Evolutionary conservation across 2,888 invertebrate species (phyloP), one percentile per base, ranked within the genome.

Genomic region (Conistra vaccinii): DNA sequence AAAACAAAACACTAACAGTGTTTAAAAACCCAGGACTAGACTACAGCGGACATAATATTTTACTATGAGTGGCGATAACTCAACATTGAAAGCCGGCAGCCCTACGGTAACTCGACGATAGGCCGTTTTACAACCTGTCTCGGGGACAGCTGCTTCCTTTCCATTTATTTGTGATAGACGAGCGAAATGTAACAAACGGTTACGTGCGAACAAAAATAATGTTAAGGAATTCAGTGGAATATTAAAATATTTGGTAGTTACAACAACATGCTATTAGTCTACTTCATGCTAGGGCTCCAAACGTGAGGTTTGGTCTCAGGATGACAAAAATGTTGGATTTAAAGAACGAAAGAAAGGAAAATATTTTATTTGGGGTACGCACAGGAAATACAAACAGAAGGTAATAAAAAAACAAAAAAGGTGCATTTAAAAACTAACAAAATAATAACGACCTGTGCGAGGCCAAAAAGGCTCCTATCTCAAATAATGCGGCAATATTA

Each of bases 141-240:
- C 85, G 85, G 87, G 87, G 92, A 91, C 91, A 91, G 91, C 90
- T 90, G 90, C 89, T 93, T 93, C 92, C 91, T 89, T 85, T 87
- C 80, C 83, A 87, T 90, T 55, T 84, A 89, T 87, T 83, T 63
- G 63, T 78, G 87, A 88, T 80, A 66, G 78, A 86, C 80, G 74
- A 83, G 78, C 69, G 61, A 83, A 87, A 88, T 80, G 85, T 81
- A 79, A 88, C 76, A 83, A 86, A 83, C 77, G 71, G 76, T 75
- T 62, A 55, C 70, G 55, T 66, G 48, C 67, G 35, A 79, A 84
- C 75, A 75, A 83, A 84, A 85, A 71, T 65, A 73, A 53, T 57
- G 62, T 57, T 26, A 62, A 53, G 57, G 65, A 69, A 26, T 66
- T 65, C 17, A 6, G 57, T 1, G 20, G 20, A 73, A 62, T 68